phyloP scores from a whole-genome alignment of 2,797 vertebrate genomes.

The Phoeniculus purpureus region DNA sequence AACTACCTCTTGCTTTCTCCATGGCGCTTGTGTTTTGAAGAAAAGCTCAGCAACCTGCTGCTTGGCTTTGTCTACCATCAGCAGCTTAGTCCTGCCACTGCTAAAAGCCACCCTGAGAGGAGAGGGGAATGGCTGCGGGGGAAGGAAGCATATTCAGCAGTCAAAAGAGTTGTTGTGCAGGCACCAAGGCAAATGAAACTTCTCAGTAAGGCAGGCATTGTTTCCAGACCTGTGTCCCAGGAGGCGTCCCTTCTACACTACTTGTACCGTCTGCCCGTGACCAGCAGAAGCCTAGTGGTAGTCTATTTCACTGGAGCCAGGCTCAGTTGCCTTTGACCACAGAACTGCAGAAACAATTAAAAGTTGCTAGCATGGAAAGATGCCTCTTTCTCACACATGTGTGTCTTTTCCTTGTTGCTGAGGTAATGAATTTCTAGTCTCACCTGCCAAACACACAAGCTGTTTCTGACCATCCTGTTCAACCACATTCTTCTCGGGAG shows the following conservation, averaged over 20 bases:
- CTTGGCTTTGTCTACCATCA: neutral
- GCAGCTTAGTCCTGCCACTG: neutral
- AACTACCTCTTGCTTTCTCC: neutral
- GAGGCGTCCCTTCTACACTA: rapidly evolving
- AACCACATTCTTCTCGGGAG: neutral
- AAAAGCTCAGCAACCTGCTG: neutral
- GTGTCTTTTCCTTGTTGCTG: neutral
- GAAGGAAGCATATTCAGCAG: neutral
- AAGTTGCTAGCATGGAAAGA: neutral
- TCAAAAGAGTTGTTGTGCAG: neutral
- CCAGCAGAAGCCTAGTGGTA: neutral
- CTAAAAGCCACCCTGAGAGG: neutral
- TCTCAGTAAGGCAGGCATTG: neutral
- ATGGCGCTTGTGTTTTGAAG: neutral
- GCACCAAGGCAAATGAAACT: neutral
- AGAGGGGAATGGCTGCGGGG: neutral
- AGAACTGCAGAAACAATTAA: neutral
- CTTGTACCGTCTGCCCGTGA: rapidly evolving
- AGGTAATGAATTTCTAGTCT: neutral
- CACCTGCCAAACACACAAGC: rapidly evolving
- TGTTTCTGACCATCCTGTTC: constrained; percentile 13
- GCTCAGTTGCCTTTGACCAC: neutral
- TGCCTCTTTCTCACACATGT: neutral
- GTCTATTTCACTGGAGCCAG: neutral
- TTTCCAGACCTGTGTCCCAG: neutral